Base-by-base conservation (phyloP, 2,888 invertebrate species). In the Spisula solida region DNA sequence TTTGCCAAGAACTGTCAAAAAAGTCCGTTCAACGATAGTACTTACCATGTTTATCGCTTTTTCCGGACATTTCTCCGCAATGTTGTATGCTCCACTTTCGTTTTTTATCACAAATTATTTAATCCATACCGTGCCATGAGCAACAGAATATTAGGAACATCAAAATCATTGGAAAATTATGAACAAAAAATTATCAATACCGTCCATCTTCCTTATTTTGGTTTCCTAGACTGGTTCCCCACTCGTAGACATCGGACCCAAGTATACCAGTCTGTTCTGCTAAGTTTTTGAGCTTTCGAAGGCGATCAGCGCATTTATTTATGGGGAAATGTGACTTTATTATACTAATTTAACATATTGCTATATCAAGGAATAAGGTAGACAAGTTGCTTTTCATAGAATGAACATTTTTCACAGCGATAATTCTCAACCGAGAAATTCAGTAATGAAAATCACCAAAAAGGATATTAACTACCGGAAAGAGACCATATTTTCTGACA, bases 151-250 rank as follows among this genome's bases (percentile, higher is more conserved):
- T 25, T 41, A 47, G 41, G 41, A n/a, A 41, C 25, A 25, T 10
- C 29, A 66, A 60, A 60, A 85, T 80, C 80, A 85, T 41, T 66
- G 51, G 55, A 80, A 60, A 79, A 85, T 85, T 81, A 80, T 80
- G 78, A 85, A 79, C 56, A 80, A 80, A 85, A 78, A 85, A 78
- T 79, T 80, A 56, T 55, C 79, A 66, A 66, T 78, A 34, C 31
- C 51, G 83, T 60, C 80, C 88, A 85, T 85, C 89, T 91, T 91
- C 91, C 91, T 85, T 91, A 91, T 91, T 91, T 89, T 91, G 89
- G 91, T 91, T 91, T 86, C 34, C 20, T 51, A 75, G 86, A 86
- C 86, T 81, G 86, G 86, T 86, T 60, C 82, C 60, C n/a, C 1
- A 14, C 56, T 34, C 16, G n/a, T 29, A 81, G 34, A 34, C 41